phyloP scores from a whole-genome alignment of 2,888 invertebrate genomes.

The Habroteleia sp. region DNA sequence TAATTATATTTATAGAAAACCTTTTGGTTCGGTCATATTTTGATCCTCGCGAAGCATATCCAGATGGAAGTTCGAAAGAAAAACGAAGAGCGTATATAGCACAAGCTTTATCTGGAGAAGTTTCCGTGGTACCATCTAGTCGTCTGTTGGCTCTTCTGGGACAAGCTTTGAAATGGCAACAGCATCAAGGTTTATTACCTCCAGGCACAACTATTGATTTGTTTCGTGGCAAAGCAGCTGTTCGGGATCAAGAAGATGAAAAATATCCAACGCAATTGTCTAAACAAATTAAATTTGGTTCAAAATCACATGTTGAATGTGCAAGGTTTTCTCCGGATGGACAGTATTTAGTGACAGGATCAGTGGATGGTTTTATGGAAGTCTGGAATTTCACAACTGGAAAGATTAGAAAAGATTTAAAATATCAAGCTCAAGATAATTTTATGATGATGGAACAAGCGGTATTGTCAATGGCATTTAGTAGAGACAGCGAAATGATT shows the following conservation, averaged over 20 bases:
- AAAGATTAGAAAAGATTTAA: slow-evolving; percentile 98
- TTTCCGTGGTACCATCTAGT: slow-evolving; percentile 98
- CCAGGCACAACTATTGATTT: slow-evolving; percentile 99
- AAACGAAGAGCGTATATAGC: slow-evolving; percentile 96
- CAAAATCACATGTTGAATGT: slow-evolving; percentile 98
- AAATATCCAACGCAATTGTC: slow-evolving; percentile 97
- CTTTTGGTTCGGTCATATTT: slow-evolving; percentile 98
- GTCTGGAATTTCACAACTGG: slow-evolving; percentile 99
- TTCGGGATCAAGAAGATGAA: slow-evolving; percentile 99
- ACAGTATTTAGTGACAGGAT: slow-evolving; percentile 98
- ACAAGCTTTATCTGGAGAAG: slow-evolving; percentile 96
- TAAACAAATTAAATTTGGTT: slow-evolving; percentile 97
- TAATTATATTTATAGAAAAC: too few relatives aligned
- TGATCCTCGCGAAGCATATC: slow-evolving; percentile 98
- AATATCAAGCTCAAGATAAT: slow-evolving; percentile 99
- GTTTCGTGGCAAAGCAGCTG: slow-evolving; percentile 99
- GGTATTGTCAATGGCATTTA: slow-evolving; percentile 95
- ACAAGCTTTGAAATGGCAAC: slow-evolving; percentile 99
- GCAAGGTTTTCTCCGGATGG: slow-evolving; percentile 99
- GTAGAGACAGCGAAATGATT: slow-evolving; percentile 98
- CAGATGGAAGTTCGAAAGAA: slow-evolving; percentile 97
- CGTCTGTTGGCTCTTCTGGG: slow-evolving; percentile 95
- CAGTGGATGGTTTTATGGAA: slow-evolving; percentile 99
- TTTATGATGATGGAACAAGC: slow-evolving; percentile 99
- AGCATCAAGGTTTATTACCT: slow-evolving; percentile 97